These are phyloP conservation scores for Distichodus sexfasciatus DNA, from an alignment of 2,797 vertebrate species.

Conservation along the genomic window DNA sequence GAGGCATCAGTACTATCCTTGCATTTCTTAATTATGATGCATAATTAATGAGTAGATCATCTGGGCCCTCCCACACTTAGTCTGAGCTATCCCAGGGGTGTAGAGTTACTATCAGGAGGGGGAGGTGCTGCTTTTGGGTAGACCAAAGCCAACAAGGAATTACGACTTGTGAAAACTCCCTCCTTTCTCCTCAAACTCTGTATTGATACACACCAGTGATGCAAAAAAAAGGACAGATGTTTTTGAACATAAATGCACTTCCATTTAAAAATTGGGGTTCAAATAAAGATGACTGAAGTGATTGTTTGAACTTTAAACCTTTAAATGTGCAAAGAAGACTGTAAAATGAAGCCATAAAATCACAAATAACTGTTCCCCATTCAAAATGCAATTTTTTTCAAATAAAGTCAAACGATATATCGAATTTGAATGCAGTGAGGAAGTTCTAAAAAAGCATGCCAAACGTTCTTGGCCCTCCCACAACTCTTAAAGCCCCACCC, in stretches of 20 bases:
- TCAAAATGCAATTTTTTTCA: neutral
- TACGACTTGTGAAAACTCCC: neutral
- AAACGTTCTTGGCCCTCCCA: slow-evolving; percentile 27
- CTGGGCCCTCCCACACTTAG: slow-evolving; percentile 39
- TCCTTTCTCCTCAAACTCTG: slow-evolving; percentile 24
- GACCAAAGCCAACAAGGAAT: neutral
- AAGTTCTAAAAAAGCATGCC: neutral
- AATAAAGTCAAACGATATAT: neutral
- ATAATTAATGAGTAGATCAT: slow-evolving; percentile 54
- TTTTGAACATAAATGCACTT: too few species aligned
- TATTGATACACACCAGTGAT: too few species aligned
- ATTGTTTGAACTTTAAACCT: too few species aligned
- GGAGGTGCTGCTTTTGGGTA: slow-evolving; percentile 6
- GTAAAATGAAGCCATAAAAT: too few species aligned
- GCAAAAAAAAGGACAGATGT: too few species aligned
- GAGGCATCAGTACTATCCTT: neutral
- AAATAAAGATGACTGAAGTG: too few species aligned
- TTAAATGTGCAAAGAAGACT: too few species aligned
- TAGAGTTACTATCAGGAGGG: slow-evolving; percentile 43
- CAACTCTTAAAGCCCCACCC: neutral
- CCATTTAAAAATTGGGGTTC: too few species aligned
- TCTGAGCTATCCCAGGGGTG: slow-evolving; percentile 31
- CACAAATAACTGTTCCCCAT: too few species aligned
- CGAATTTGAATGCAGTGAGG: neutral
- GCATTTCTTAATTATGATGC: slow-evolving; percentile 43